These are phyloP conservation scores for Agrochola macilenta DNA, from an alignment of 2,888 invertebrate genomes.

Conservation along the genomic window DNA sequence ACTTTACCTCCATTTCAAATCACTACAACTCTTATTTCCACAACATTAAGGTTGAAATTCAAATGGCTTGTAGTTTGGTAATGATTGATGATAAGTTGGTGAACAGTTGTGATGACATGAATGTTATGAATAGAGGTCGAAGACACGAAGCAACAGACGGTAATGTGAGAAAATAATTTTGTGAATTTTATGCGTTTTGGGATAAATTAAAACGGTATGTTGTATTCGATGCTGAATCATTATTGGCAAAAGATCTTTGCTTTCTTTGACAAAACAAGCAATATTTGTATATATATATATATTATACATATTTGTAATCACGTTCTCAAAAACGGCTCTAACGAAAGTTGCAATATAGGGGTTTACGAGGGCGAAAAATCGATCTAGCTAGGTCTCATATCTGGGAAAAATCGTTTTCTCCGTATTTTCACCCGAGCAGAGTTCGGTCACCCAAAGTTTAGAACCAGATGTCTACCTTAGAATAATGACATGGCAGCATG, in stretches of 20 bases:
- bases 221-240: background rate
- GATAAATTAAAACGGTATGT: constrained; percentile 15
- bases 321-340: too few species aligned
- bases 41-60: constrained; percentile 14
- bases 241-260: background rate
- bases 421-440: too few species aligned
- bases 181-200: constrained; percentile 59
- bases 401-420: too few species aligned
- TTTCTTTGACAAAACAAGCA: background rate
- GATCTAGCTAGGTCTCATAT: too few species aligned
- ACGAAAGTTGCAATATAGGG: too few species aligned
- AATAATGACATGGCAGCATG: too few species aligned
- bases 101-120: constrained; percentile 75
- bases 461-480: too few species aligned
- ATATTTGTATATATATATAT: too few species aligned
- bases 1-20: background rate
- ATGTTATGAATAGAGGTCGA: constrained; percentile 85
- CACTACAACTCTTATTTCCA: background rate
- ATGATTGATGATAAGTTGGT: constrained; percentile 44
- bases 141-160: constrained; percentile 72
- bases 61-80: constrained; percentile 10
- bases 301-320: too few species aligned
- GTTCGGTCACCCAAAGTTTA: too few species aligned
- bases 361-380: too few species aligned
- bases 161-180: constrained; percentile 75